Percentiles rank a stretch among this genome's conserved stretches.
phyloP scores from a whole-genome alignment of 2,888 invertebrate genomes.

The Odontothrips loti region DNA sequence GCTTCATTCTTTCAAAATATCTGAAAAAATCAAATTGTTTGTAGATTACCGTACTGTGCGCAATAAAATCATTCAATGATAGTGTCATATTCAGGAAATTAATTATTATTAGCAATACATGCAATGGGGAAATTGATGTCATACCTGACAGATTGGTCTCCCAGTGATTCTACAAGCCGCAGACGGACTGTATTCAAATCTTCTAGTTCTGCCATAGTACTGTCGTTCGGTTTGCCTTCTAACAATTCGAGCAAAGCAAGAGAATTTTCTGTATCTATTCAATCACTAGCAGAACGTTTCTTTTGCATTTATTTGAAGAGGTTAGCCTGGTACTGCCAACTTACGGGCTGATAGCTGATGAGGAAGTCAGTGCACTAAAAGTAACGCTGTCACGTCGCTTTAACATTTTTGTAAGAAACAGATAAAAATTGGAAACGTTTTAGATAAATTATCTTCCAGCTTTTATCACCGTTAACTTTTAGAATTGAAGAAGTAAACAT shows the following conservation, averaged over 20 bases:
- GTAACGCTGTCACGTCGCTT: not conserved
- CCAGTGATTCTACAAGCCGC: not conserved
- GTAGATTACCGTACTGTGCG: conserved; percentile 19
- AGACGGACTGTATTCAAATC: not conserved
- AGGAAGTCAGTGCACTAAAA: not conserved
- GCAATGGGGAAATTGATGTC: not conserved
- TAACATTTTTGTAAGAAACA: not conserved
- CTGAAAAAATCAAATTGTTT: conserved; percentile 39
- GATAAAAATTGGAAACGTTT: not conserved
- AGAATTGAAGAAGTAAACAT: not conserved
- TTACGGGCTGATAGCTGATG: too few relatives aligned
- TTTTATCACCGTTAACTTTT: not conserved
- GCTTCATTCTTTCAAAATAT: conserved; percentile 68
- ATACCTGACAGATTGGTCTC: not conserved
- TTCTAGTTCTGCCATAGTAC: not conserved
- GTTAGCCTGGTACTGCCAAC: too few relatives aligned
- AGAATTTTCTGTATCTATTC: too few relatives aligned
- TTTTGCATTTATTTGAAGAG: too few relatives aligned
- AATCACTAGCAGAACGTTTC: too few relatives aligned
- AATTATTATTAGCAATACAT: not conserved
- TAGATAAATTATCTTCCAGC: not conserved
- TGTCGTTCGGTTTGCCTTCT: not conserved
- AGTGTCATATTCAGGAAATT: not conserved
- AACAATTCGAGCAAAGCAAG: not conserved
- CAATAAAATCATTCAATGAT: conserved; percentile 31